A percentile compares a stretch with the other conserved stretches of the same genome.
phyloP scores from a whole-genome alignment of 2,113 vertebrate genomes.

The Empidonax alnorum region DNA sequence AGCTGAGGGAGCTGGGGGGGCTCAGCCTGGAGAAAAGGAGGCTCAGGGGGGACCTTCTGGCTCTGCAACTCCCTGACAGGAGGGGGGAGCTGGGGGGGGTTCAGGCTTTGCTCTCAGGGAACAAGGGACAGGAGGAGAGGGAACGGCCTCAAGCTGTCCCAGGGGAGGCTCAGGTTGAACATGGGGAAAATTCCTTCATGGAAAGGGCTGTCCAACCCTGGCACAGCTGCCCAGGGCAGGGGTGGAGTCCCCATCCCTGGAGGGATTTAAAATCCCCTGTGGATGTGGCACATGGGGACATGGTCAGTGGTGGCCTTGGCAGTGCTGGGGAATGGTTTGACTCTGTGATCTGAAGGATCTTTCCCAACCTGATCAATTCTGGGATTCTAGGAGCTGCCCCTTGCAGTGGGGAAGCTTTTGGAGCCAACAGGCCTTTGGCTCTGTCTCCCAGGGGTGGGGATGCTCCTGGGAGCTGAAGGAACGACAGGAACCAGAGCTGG shows the following conservation, averaged over 20 bases:
- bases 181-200: neutral
- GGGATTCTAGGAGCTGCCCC: neutral
- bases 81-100: neutral
- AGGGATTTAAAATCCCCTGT: rapidly evolving
- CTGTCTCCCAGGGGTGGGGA: neutral
- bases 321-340: too few species aligned
- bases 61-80: neutral
- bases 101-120: neutral
- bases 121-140: neutral
- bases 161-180: neutral
- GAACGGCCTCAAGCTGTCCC: neutral
- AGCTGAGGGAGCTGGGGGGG: neutral
- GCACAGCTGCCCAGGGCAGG: neutral
- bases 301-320: neutral
- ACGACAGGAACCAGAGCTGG: rapidly evolving
- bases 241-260: neutral
- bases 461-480: neutral
- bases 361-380: neutral
- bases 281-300: neutral
- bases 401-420: neutral
- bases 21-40: neutral
- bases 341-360: neutral
- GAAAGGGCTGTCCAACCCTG: neutral
- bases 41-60: neutral
- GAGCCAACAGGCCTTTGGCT: neutral